phyloP scores from a whole-genome alignment of 2,797 vertebrate genomes.

The Gallirallus australis region DNA sequence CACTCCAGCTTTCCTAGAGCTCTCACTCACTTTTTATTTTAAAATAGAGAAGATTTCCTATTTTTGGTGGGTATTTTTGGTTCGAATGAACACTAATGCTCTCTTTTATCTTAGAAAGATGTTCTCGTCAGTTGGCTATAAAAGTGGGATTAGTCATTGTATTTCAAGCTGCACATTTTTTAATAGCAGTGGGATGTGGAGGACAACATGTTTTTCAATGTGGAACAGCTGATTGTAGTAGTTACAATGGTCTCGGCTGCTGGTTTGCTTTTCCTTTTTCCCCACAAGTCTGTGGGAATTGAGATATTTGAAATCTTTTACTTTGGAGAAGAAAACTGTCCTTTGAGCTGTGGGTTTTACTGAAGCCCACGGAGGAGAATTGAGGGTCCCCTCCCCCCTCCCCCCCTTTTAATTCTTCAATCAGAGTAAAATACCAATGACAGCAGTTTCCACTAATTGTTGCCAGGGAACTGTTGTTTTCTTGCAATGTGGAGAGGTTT shows the following conservation, averaged over 20 bases:
- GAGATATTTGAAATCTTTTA: conserved; percentile 12
- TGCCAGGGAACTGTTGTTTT: conserved; percentile 61
- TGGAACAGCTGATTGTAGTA: conserved; percentile 42
- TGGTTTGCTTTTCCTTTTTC: background rate
- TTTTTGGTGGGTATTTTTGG: background rate
- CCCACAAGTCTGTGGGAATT: conserved; percentile 5
- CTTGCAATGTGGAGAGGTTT: conserved; percentile 60
- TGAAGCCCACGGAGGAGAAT: background rate
- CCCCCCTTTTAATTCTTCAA: background rate
- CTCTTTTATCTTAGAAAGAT: conserved; percentile 28
- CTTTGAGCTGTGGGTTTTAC: conserved; percentile 6
- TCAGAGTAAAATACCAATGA: background rate
- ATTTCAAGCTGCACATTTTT: conserved; percentile 38
- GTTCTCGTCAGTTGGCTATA: conserved; percentile 16
- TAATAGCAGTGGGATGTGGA: conserved; percentile 35
- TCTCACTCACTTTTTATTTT: background rate
- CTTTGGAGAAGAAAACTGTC: background rate
- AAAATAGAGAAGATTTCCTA: background rate
- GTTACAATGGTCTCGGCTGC: background rate
- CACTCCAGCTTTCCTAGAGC: background rate
- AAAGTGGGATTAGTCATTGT: conserved; percentile 38
- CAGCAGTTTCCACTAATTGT: conserved; percentile 41
- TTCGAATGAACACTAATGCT: background rate
- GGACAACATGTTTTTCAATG: conserved; percentile 14
- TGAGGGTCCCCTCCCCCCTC: background rate